These are phyloP conservation scores for Uria lomvia DNA, from an alignment of 2,113 vertebrate species.

Conservation along the genomic window DNA sequence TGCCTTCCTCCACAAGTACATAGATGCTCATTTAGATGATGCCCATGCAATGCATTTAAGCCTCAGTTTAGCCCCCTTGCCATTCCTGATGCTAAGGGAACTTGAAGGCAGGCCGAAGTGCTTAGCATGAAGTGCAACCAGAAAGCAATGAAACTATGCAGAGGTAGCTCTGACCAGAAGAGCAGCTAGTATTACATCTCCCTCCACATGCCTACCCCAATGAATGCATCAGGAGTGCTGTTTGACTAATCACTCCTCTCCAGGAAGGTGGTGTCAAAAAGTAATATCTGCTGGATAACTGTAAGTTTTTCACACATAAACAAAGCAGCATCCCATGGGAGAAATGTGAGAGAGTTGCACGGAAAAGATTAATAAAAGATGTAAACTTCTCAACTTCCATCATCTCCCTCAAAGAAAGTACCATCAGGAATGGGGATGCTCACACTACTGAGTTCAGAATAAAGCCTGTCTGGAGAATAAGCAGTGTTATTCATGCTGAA, in stretches of 20 bases:
- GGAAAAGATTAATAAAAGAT: neutral
- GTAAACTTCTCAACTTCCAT: neutral
- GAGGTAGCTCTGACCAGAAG: neutral
- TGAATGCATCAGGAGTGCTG: neutral
- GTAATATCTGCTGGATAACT: neutral
- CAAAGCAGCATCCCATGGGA: neutral
- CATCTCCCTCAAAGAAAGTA: neutral
- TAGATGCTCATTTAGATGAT: accelerated
- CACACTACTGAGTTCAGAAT: neutral
- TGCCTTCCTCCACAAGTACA: neutral
- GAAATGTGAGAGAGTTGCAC: neutral
- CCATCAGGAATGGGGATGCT: neutral
- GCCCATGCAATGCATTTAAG: neutral
- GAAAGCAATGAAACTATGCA: neutral
- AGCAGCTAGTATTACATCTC: neutral
- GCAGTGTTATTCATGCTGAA: neutral
- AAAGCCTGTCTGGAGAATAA: neutral
- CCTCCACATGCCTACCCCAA: neutral
- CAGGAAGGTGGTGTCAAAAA: neutral
- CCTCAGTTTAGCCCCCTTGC: neutral
- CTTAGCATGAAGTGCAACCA: neutral
- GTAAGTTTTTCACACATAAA: neutral
- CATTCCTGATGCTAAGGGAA: neutral
- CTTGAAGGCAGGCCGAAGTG: neutral
- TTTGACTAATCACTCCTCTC: neutral